Conservation (phyloP, 2,888 invertebrate species). For the Vandiemenella viatica region DNA sequence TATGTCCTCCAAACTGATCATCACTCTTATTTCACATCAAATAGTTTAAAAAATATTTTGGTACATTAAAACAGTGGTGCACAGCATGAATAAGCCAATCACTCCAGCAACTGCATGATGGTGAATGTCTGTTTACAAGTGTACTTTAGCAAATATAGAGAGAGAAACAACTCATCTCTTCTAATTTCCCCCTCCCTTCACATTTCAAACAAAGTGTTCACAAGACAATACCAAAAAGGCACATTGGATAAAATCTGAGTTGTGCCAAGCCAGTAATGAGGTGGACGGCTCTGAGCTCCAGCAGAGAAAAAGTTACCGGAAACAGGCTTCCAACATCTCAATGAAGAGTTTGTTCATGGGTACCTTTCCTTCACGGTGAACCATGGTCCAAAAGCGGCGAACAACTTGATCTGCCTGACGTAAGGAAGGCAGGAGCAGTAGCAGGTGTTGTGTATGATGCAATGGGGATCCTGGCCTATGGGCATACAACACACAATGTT, state of each 20-base stretch:
- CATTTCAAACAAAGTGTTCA: background rate
- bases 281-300: background rate
- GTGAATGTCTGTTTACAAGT: too few species aligned
- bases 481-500: too few species aligned
- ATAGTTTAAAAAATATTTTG: too few species aligned
- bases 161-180: too few species aligned
- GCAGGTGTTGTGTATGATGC: slow-evolving; percentile 64
- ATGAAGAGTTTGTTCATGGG: slow-evolving; percentile 93
- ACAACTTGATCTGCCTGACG: slow-evolving; percentile 81
- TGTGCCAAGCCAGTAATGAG: background rate
- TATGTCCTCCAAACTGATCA: too few species aligned
- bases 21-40: too few species aligned
- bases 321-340: slow-evolving; percentile 79
- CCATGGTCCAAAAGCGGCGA: slow-evolving; percentile 76
- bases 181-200: too few species aligned
- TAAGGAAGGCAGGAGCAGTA: slow-evolving; percentile 74
- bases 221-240: background rate
- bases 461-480: slow-evolving; percentile 23
- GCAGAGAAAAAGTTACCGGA: slow-evolving; percentile 12
- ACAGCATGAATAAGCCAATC: too few species aligned
- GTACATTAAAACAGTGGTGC: too few species aligned
- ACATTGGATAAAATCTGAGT: background rate
- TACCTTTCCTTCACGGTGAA: slow-evolving; percentile 75
- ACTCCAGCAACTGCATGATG: too few species aligned
- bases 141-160: too few species aligned